phyloP scores from a whole-genome alignment of 2,888 invertebrate species.

The Phyto melanocephala region DNA sequence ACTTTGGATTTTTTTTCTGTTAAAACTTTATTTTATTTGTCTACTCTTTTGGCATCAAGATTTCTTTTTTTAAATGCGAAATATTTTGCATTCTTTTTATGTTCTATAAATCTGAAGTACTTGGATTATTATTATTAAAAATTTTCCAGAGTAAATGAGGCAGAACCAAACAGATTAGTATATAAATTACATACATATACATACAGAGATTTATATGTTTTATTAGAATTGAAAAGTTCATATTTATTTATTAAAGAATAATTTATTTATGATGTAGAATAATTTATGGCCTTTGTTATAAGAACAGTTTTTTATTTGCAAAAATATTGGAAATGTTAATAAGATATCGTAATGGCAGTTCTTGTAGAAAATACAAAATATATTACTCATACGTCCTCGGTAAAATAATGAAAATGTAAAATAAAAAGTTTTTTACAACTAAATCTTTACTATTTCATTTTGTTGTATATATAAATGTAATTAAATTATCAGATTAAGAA shows the following conservation, averaged over 20 bases:
- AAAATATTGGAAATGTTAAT: too few relatives aligned
- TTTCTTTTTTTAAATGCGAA: slow-evolving; percentile 7
- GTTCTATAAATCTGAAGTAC: slow-evolving; percentile 33
- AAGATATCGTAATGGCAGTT: too few relatives aligned
- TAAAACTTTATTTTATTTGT: not conserved
- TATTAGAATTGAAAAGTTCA: too few relatives aligned
- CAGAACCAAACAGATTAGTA: not conserved
- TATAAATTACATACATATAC: not conserved
- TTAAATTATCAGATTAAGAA: too few relatives aligned
- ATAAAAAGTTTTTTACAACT: too few relatives aligned
- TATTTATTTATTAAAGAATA: too few relatives aligned
- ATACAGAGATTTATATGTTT: not conserved
- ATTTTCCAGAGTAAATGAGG: slow-evolving; percentile 14
- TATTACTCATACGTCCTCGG: slow-evolving; percentile 21
- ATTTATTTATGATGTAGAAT: slow-evolving; percentile 27
- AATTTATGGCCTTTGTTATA: not conserved
- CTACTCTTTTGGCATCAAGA: slow-evolving; percentile 19
- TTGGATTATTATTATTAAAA: not conserved
- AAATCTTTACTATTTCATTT: too few relatives aligned
- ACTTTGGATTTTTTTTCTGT: not conserved
- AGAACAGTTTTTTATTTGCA: slow-evolving; percentile 1
- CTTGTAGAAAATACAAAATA: not conserved
- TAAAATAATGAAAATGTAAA: not conserved
- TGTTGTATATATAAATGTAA: too few relatives aligned
- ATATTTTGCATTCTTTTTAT: slow-evolving; percentile 9